Evolutionary conservation across 1,140 invertebrate species (phyloP).

Genomic region (Platorchestia sp.): DNA sequence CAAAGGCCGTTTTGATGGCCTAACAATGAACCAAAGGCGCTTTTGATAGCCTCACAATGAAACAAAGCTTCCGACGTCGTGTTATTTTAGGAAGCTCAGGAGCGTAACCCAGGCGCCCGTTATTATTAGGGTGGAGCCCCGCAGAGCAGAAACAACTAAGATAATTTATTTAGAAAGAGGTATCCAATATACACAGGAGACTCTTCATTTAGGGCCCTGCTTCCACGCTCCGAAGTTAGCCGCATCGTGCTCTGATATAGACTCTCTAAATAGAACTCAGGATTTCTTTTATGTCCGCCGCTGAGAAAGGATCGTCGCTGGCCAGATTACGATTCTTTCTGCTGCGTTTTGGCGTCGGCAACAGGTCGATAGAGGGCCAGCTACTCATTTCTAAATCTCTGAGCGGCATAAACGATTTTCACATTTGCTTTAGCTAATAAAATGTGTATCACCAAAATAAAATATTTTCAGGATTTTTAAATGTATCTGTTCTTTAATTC

Average conservation of each 20-base stretch:
- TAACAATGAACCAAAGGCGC: too few species aligned
- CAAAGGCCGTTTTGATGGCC: too few species aligned
- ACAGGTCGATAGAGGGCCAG: background rate
- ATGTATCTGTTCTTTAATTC: background rate
- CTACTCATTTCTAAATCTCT: background rate
- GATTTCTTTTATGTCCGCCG: background rate
- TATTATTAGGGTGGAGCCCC: too few species aligned
- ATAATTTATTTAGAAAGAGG: too few species aligned
- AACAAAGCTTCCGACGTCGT: too few species aligned
- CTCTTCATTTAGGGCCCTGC: background rate
- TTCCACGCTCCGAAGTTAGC: background rate
- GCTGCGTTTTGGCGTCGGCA: background rate
- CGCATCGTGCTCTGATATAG: background rate
- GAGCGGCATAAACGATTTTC: background rate
- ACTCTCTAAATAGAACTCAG: conserved; percentile 1
- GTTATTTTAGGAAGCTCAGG: too few species aligned
- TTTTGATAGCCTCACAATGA: too few species aligned
- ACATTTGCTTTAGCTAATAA: background rate
- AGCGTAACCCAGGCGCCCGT: too few species aligned
- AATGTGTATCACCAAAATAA: background rate
- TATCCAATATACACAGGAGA: background rate
- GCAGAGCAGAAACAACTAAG: too few species aligned
- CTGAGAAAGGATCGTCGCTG: background rate
- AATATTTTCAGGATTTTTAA: background rate
- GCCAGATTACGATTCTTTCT: background rate